Evolutionary conservation across 2,888 invertebrate genomes (phyloP), one percentile per base, ranked within the genome.

Genomic region (Teinopalpus imperialis): DNA sequence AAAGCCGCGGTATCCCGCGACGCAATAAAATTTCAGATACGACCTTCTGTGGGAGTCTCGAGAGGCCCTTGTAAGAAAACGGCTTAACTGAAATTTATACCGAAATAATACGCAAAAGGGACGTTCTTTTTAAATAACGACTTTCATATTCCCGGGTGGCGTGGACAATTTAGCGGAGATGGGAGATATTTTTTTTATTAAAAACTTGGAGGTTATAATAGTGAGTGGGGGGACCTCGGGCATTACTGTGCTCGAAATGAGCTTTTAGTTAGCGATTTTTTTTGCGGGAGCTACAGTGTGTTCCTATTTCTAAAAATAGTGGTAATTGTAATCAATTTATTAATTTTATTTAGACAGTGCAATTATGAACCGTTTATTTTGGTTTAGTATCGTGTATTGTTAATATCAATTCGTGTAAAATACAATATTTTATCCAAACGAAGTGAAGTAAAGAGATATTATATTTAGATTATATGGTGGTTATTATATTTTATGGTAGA

Each of bases 81-180:
- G 66, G 76, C 76, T 85, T 79, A 74, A 78, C 69, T 78, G 66
- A 80, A 82, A 86, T 87, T 87, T 87, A 88, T 82, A 80, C 81
- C 69, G 74, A 86, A 87, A 88, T 87, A 88, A 86, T 86, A 81
- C 73, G 76, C 63, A 67, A 70, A 74, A 73, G 69, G 68, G 82
- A 45, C 81, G 74, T 79, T 80, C 39, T 81, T 85, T 83, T 86
- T 81, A 85, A 87, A 86, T 87, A 87, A 87, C 79, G 86, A 75
- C 85, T 79, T 82, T 88, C 85, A 88, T 88, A 86, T 87, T 85
- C 85, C 75, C 71, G 74, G 81, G 81, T 69, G 69, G 66, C 64
- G 69, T 66, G 74, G 71, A 86, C 85, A 88, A 87, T 87, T 87
- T 83, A 86, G 81, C 80, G 78, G 80, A 82, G 85, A 85, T 83